phyloP scores from a whole-genome alignment of 2,113 vertebrate genomes.

The Mustelus asterias region DNA sequence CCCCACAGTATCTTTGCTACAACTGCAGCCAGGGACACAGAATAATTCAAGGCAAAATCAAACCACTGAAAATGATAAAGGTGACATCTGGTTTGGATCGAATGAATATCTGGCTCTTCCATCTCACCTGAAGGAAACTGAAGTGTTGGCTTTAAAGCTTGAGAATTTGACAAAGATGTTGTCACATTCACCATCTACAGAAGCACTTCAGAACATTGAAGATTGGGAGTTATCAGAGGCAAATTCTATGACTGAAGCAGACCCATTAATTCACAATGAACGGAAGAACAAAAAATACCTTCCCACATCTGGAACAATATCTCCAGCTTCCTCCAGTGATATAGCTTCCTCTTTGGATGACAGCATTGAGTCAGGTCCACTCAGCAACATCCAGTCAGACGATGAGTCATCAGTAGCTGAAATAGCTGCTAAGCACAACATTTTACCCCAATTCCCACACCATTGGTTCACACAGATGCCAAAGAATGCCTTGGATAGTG shows the following conservation, averaged over 20 bases:
- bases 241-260: constrained; percentile 76
- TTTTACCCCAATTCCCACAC: constrained; percentile 48
- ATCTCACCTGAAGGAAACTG: constrained; percentile 82
- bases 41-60: constrained; percentile 4
- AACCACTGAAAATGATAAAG: constrained; percentile 42
- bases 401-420: constrained; percentile 61
- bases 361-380: constrained; percentile 80
- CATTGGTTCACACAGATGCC: constrained; percentile 41
- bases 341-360: constrained; percentile 75
- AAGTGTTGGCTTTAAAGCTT: constrained; percentile 81
- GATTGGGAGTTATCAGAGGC: constrained; percentile 93
- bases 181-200: constrained; percentile 66
- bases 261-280: constrained; percentile 55
- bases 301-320: constrained; percentile 54
- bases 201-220: constrained; percentile 79
- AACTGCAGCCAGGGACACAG: constrained; percentile 12
- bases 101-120: constrained; percentile 94
- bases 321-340: constrained; percentile 83
- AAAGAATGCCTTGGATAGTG: constrained; percentile 52
- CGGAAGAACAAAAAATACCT: constrained; percentile 53
- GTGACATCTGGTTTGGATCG: constrained; percentile 79
- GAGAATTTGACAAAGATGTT: constrained; percentile 80
- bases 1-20: constrained; percentile 28
- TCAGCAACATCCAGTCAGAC: constrained; percentile 81
- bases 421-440: constrained; percentile 53